Percentiles rank a stretch among this genome's conserved stretches.
These are phyloP conservation scores for Vollenhovia emeryi DNA, from an alignment of 1,140 invertebrate genomes.

Conservation along the genomic window DNA sequence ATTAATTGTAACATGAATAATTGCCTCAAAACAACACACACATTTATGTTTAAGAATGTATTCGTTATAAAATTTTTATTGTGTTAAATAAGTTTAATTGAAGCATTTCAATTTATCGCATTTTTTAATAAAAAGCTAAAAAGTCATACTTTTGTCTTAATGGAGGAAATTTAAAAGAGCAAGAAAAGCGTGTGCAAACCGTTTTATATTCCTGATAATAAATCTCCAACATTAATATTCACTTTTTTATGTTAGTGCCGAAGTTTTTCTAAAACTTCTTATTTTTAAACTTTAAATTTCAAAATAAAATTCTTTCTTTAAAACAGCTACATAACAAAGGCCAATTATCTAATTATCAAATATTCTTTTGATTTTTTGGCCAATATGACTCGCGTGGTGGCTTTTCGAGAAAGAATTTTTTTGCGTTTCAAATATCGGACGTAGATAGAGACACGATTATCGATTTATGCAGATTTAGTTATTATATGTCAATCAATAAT, in stretches of 20 bases:
- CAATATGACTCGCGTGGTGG: neutral
- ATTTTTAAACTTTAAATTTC: neutral
- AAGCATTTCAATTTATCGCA: neutral
- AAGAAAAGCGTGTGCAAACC: neutral
- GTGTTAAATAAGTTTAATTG: neutral
- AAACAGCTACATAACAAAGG: neutral
- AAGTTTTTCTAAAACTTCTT: neutral
- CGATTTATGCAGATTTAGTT: neutral
- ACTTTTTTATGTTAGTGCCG: neutral
- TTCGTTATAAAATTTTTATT: neutral
- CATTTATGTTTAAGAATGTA: neutral
- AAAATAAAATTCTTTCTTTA: neutral
- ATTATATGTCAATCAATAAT: slow-evolving; percentile 24
- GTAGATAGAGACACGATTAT: slow-evolving; percentile 11
- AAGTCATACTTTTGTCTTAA: neutral
- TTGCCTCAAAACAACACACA: neutral
- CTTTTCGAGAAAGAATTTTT: neutral
- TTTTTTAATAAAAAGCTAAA: neutral
- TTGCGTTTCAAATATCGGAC: slow-evolving; percentile 4
- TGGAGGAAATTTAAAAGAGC: neutral
- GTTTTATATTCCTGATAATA: neutral
- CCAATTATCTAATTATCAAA: slow-evolving; percentile 34
- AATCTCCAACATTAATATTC: neutral
- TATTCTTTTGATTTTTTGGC: neutral
- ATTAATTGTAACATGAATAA: neutral